Base-by-base conservation (phyloP, 2,888 invertebrate genomes). In the Tenthredo notha region DNA sequence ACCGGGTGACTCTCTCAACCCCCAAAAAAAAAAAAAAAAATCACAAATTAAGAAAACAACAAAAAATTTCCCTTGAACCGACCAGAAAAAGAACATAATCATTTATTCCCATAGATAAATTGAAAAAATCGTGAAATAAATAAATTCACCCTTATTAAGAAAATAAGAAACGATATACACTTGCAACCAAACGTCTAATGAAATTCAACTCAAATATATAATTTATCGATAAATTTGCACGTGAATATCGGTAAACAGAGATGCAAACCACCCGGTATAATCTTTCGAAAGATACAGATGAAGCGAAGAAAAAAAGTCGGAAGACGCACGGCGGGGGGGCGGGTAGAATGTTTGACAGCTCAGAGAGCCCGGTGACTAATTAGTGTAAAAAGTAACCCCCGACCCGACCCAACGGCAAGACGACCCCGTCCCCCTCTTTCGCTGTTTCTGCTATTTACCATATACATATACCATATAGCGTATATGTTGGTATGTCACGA, bases 281-380 rank as follows among this genome's bases (percentile, higher is more conserved):
- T 47, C 10, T 67, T 67, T n/a, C 3, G 47, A 7, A 70, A 83
- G 83, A 85, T 21, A 82, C 87, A 88, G 88, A 87, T 88, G 89
- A 90, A 85, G 86, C 84, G 84, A 86, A 86, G 86, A 86, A 86
- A 86, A 86, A 86, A 86, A 91, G 90, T 83, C 83, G 83, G 91
- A 91, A 91, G 90, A 85, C 88, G 84, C 89, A 85, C 91, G 88
- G 89, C 90, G 86, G 91, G 91, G 67, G 90, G 89, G 89, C 89
- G 90, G 90, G 89, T 88, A 88, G 89, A 87, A 90, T 92, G 92
- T 92, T 92, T 92, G 92, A 92, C 92, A 92, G 92, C 85, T 89
- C 88, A 89, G 90, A 92, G 92, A 92, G 91, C 89, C 88, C 91
- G 91, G 91, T 92, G 92, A 92, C 92, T 92, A 92, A 92, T 92